These are phyloP conservation scores for Dasypus novemcinctus DNA, from an alignment of 2,113 vertebrate genomes.

Conservation along the genomic window DNA sequence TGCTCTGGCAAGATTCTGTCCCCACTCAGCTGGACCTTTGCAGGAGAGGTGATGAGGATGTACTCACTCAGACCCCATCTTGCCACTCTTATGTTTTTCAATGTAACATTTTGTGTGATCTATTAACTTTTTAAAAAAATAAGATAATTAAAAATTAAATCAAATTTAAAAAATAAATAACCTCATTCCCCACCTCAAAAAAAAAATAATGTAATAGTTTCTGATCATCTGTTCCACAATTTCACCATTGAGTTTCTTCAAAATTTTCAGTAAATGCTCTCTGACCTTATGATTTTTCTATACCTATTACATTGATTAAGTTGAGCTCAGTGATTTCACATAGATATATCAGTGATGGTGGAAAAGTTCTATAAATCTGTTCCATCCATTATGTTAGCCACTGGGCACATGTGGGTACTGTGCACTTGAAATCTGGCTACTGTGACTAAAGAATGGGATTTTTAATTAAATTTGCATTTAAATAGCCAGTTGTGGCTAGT, in stretches of 20 bases:
- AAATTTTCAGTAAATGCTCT: background rate
- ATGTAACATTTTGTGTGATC: too few species aligned
- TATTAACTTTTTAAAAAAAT: too few species aligned
- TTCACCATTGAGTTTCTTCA: constrained; percentile 1
- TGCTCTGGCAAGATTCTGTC: too few species aligned
- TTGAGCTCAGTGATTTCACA: background rate
- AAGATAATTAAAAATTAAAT: too few species aligned
- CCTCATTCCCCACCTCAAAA: background rate
- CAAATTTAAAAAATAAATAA: too few species aligned
- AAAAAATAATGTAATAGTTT: background rate
- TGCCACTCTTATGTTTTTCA: too few species aligned
- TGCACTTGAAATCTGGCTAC: background rate
- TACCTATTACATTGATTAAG: background rate
- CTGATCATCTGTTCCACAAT: background rate
- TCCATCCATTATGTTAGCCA: background rate
- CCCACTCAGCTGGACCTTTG: too few species aligned
- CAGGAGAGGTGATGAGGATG: too few species aligned
- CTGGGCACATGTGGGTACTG: background rate
- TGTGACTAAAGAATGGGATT: background rate
- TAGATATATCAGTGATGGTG: background rate
- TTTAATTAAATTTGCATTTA: background rate
- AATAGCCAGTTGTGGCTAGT: background rate
- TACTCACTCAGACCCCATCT: too few species aligned
- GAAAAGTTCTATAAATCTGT: background rate
- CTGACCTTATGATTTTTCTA: background rate